Base-by-base conservation (phyloP, 2,797 vertebrate genomes). In the Silurus lanzhouensis region DNA sequence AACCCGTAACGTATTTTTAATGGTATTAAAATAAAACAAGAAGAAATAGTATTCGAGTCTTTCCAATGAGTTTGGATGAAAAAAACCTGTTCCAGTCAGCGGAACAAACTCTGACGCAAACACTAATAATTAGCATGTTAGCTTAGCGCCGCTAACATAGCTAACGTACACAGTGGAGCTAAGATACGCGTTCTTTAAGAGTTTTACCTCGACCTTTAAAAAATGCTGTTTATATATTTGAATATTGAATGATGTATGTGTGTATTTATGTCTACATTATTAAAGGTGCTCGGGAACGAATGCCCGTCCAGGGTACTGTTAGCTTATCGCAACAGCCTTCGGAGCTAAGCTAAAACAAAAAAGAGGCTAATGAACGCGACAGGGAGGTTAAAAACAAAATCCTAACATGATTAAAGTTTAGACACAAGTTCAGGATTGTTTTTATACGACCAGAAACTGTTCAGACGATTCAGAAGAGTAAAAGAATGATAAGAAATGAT, bases 41-140 rank as follows among this genome's bases (percentile, higher is more conserved):
- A 10, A 10, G 1, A 52, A 52, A 52, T 38, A 38, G 38, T 38
- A 0, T 38, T 38, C 31, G 31, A 2, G 3, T 38, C 38, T 38
- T 38, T 5, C 38, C 60, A 61, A 6, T 78, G 58, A 46, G 31
- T 79, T 64, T 48, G 61, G 52, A 22, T 52, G 10, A 52, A 52
- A 52, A 27, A 81, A 82, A 82, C 82, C 82, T 27, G 82, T 83
- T 83, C 44, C 38, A 75, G 12, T 57, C n/a, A 83, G 82, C 71
- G 17, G 71, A 48, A 61, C 38, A 71, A 71, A 83, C 55, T 57
- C 79, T 83, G 70, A 83, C 82, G 82, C 82, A 75, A 72, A 83
- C 67, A 46, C 81, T 60, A 71, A 82, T 46, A 44, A 64, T 52
- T 74, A 83, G 82, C 58, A 9, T 72, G 17, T 9, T 83, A 57